Percentiles rank a stretch among this genome's conserved stretches.
Conservation (phyloP, 2,113 vertebrate genomes). For the Thomomys bottae region DNA sequence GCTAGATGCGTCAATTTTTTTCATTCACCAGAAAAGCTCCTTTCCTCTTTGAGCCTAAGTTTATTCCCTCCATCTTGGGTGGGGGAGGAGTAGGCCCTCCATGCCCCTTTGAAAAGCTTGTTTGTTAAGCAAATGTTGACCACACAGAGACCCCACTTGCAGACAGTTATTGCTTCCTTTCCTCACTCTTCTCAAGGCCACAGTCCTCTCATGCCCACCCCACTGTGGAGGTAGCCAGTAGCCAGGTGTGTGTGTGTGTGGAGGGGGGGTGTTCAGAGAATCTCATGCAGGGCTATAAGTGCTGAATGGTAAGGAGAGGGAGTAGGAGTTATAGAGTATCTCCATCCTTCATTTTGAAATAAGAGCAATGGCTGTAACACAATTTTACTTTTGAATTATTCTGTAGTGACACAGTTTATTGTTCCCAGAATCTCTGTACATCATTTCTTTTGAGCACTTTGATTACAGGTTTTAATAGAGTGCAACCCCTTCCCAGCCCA, state of each 20-base stretch:
- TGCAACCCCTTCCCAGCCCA: slow-evolving; percentile 54
- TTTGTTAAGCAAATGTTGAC: slow-evolving; percentile 70
- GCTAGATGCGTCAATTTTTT: slow-evolving; percentile 56
- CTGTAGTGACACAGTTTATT: slow-evolving; percentile 50
- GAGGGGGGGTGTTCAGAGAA: background rate
- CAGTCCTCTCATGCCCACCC: background rate
- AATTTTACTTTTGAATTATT: slow-evolving; percentile 58
- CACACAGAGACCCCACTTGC: slow-evolving; percentile 33
- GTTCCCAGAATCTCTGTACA: slow-evolving; percentile 65
- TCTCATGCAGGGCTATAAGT: slow-evolving; percentile 6
- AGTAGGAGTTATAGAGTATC: slow-evolving; percentile 27
- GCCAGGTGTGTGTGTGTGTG: too few relatives aligned
- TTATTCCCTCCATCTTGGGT: background rate
- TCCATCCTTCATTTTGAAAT: slow-evolving; percentile 65
- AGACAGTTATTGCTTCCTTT: slow-evolving; percentile 54
- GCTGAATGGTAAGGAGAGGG: slow-evolving; percentile 32
- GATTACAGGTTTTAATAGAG: slow-evolving; percentile 72
- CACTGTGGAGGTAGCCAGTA: background rate
- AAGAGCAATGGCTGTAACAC: slow-evolving; percentile 55
- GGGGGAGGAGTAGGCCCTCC: background rate
- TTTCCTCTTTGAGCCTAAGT: slow-evolving; percentile 28
- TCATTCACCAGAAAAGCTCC: slow-evolving; percentile 62
- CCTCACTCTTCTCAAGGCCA: background rate
- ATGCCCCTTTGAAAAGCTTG: slow-evolving; percentile 59
- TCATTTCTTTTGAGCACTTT: slow-evolving; percentile 66